Conservation (phyloP, 2,888 invertebrate genomes). For the Volucella zonaria region DNA sequence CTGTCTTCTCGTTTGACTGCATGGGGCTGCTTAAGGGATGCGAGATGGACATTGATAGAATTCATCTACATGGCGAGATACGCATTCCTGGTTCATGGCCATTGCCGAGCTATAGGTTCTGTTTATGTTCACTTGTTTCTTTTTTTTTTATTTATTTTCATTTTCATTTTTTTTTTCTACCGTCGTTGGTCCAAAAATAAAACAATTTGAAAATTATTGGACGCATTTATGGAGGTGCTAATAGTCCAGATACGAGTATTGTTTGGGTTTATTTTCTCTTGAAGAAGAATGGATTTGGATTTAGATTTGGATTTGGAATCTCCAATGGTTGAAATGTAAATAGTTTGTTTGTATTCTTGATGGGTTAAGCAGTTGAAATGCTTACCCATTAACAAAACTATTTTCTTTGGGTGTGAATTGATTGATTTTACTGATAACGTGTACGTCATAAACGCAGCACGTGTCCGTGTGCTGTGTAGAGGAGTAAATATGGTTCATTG, state of each 20-base stretch:
- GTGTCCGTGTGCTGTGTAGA: too few relatives aligned
- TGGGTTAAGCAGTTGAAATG: background rate
- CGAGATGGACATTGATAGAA: background rate
- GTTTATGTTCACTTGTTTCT: constrained; percentile 26
- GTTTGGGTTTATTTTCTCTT: constrained; percentile 14
- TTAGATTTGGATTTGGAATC: background rate
- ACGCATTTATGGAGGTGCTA: constrained; percentile 20
- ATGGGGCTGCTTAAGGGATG: constrained; percentile 15
- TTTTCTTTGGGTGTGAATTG: constrained; percentile 8
- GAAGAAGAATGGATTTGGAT: background rate
- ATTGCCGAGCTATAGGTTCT: background rate
- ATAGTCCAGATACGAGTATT: constrained; percentile 10
- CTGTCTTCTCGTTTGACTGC: constrained; percentile 23
- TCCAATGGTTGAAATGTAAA: background rate
- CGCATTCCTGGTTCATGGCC: background rate
- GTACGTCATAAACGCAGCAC: too few relatives aligned
- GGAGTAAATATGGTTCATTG: too few relatives aligned
- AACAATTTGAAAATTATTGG: constrained; percentile 13
- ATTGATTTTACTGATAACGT: constrained; percentile 1
- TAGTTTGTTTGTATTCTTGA: background rate
- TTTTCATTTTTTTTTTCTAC: background rate
- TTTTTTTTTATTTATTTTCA: constrained; percentile 7
- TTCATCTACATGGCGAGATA: background rate
- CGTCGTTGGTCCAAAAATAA: constrained; percentile 9
- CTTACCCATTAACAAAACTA: background rate